Evolutionary conservation across 64 coral and sea anemone species (phyloP).

Genomic region (Montipora foliosa): DNA sequence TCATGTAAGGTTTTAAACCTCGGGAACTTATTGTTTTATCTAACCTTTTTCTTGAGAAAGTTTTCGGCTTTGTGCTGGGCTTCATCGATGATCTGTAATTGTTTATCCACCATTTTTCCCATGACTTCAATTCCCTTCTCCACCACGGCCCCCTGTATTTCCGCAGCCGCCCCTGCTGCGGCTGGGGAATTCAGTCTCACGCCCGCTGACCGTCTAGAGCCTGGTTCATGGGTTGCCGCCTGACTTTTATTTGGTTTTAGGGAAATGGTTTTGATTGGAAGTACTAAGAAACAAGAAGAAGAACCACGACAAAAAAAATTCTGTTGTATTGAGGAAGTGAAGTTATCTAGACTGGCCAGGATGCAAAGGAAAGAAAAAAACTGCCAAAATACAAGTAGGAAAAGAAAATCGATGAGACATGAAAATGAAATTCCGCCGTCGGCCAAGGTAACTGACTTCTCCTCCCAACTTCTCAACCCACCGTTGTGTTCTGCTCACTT

Average conservation of each 20-base stretch:
- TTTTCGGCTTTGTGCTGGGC: constrained; percentile 28
- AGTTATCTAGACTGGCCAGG: no score
- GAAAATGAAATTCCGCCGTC: no score
- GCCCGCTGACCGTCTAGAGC: background rate
- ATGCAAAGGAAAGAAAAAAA: no score
- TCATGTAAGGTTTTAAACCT: background rate
- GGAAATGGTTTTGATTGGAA: background rate
- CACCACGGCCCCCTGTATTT: constrained; percentile 12
- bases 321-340: background rate
- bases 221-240: background rate
- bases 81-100: constrained; percentile 21
- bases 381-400: no score
- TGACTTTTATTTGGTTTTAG: background rate
- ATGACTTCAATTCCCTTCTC: constrained; percentile 43
- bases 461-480: no score
- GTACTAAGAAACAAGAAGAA: background rate
- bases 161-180: background rate
- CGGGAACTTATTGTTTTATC: background rate
- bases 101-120: constrained; percentile 38
- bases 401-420: no score
- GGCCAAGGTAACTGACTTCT: no score
- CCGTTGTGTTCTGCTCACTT: background rate
- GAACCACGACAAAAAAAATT: background rate
- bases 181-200: background rate
- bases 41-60: constrained; percentile 37